Base-by-base conservation (phyloP, 2,113 vertebrate genomes). In the Perognathus longimembris region DNA sequence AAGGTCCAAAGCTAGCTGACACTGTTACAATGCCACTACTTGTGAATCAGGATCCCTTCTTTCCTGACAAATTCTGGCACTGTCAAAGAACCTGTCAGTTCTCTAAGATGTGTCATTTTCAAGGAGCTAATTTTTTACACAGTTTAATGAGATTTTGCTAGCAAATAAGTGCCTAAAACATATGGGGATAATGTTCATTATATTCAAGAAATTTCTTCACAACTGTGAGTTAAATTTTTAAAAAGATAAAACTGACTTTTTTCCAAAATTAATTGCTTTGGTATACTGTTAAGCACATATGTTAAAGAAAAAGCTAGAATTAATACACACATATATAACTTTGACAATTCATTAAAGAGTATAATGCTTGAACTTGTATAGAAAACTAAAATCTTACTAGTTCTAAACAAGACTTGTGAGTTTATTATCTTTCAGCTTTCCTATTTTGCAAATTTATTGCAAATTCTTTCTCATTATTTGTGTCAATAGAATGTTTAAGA, bases 111-210 rank as follows among this genome's bases (percentile, higher is more conserved):
- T 87, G 17, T 63, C 89, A 91, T 89, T 91, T 92, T 66, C 66
- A 87, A 87, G 38, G 82, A 0, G 11, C 59, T 93, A 82, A 85
- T 84, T 95, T 96, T 84, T 95, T 85, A 96, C 73, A 92, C 34
- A 70, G 83, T 42, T 75, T 96, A 96, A 96, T 96, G 82, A 96
- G 79, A 95, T 96, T 96, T 95, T 64, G 45, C 70, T 90, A 91
- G 70, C 85, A 90, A 96, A 80, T 92, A 85, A 90, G 38, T 76
- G 42, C 59, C 74, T 79, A 57, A 94, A 97, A 94, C 91, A 82
- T 94, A 92, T 91, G 91, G 83, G 30, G 32, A 87, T 91, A 88
- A 77, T 82, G 34, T 57, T 96, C 77, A 91, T 79, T 95, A 92
- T 14, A 93, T 94, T 28, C 40, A 90, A 94, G 64, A 69, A 80